Conservation (phyloP, 2,797 vertebrate species). For the Sternarchorhynchus goeldii region DNA sequence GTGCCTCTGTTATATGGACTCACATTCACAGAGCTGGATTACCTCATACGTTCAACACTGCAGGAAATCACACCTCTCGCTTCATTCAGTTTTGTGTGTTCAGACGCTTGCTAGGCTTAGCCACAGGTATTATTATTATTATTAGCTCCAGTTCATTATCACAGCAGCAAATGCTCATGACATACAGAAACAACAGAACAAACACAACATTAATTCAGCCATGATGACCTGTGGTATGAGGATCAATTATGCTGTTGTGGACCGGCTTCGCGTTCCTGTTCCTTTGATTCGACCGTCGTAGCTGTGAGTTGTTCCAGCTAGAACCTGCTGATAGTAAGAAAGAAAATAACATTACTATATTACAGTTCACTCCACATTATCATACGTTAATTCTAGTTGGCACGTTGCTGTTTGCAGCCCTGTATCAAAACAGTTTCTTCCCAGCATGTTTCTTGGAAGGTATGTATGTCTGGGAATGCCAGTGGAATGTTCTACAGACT, state of each 20-base stretch:
- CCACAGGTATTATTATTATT: slow-evolving; percentile 7
- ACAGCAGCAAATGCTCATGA: slow-evolving; percentile 4
- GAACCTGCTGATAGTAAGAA: slow-evolving; percentile 63
- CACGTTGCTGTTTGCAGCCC: slow-evolving; percentile 17
- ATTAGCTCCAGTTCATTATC: slow-evolving; percentile 15
- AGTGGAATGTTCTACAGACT: slow-evolving; percentile 34
- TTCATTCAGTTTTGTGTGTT: not conserved
- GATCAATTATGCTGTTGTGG: slow-evolving; percentile 65
- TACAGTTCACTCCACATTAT: not conserved
- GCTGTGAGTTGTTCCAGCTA: slow-evolving; percentile 63
- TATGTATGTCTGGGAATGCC: slow-evolving; percentile 55
- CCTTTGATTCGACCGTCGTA: slow-evolving; percentile 54
- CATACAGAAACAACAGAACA: slow-evolving; percentile 32
- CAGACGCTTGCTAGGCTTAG: not conserved
- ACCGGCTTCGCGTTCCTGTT: slow-evolving; percentile 65
- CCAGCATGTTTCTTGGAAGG: slow-evolving; percentile 46
- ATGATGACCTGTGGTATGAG: slow-evolving; percentile 73
- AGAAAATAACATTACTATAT: slow-evolving; percentile 30
- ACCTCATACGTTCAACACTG: slow-evolving; percentile 26
- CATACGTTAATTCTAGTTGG: slow-evolving; percentile 1
- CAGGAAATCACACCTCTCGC: slow-evolving; percentile 24
- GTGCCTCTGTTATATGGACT: slow-evolving; percentile 33
- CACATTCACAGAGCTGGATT: slow-evolving; percentile 27
- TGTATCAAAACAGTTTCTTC: slow-evolving; percentile 29
- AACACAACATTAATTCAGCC: slow-evolving; percentile 45